Base-by-base conservation (phyloP, 2,113 vertebrate genomes). In the Dipodomys ordii region DNA sequence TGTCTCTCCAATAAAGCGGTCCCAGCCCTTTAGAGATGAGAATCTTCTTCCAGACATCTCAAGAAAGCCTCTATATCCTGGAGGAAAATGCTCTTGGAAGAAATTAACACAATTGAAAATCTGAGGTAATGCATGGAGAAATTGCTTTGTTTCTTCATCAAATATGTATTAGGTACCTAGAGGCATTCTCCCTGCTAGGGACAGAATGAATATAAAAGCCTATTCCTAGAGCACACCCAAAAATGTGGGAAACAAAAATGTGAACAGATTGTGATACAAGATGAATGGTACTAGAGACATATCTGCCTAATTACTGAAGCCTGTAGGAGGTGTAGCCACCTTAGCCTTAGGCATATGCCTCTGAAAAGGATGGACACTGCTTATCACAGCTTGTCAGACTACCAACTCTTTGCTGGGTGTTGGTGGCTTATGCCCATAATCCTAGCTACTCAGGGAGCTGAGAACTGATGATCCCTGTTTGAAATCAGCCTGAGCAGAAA, bases 21-120 rank as follows among this genome's bases (percentile, higher is more conserved):
- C 9, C 22, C 57, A 25, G 60, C 74, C 25, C n/a, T 91, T 90
- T 25, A 4, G 27, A 49, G 81, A 87, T 78, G 62, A 80, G 71
- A 73, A 64, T 94, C 49, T 32, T 87, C 53, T 53, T 96, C 44
- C 11, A 49, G 30, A 30, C 57, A 79, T 78, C 12, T 93, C 57
- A 84, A 89, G 74, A 82, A 93, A 35, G 84, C 25, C 18, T n/a
- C 30, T 18, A 68, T 85, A 95, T 90, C 53, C 53, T 82, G 44
- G 69, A 81, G 80, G 81, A 83, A 91, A 83, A 49, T 80, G 49
- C 79, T 92, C 83, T 95, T 46, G 72, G 39, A 84, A 64, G 22
- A 68, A 80, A 76, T 46, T 44, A 79, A 72, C 35, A 62, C 79
- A 87, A 35, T 79, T 65, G 82, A 87, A 92, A 53, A 82, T 18